Evolutionary conservation across 2,888 invertebrate genomes (phyloP).

Genomic region (Brachyopa scutellaris): DNA sequence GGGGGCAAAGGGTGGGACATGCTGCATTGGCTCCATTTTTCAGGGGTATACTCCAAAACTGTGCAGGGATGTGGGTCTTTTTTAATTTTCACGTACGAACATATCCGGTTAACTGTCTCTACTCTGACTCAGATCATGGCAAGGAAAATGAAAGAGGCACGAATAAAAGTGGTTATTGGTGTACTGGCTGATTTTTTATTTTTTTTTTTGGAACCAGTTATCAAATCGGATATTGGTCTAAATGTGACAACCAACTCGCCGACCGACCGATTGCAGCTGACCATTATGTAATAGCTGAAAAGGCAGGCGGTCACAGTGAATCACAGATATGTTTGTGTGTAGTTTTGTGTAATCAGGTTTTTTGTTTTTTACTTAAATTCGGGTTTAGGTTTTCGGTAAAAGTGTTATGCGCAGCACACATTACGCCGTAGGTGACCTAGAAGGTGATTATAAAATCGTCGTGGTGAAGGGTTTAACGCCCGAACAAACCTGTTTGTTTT

Average conservation of each 20-base stretch:
- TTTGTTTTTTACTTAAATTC: constrained; percentile 6
- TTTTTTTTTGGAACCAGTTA: constrained; percentile 50
- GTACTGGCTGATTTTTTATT: too few relatives aligned
- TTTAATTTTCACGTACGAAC: constrained; percentile 11
- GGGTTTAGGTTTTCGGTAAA: constrained; percentile 31
- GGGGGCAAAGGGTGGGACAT: constrained; percentile 1
- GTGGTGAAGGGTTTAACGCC: constrained; percentile 52
- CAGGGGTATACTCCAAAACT: constrained; percentile 58
- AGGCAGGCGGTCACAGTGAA: constrained; percentile 54
- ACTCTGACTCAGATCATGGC: constrained; percentile 11
- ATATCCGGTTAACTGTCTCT: constrained; percentile 47
- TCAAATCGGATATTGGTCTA: constrained; percentile 61
- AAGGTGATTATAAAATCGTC: constrained; percentile 51
- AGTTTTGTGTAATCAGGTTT: constrained; percentile 48
- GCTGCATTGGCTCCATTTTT: constrained; percentile 21
- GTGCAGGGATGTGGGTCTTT: constrained; percentile 38
- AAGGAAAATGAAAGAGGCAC: neutral
- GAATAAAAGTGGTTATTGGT: constrained; percentile 10
- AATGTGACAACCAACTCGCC: constrained; percentile 20
- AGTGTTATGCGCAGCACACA: constrained; percentile 29
- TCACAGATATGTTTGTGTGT: constrained; percentile 35
- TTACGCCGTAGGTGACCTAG: constrained; percentile 43
- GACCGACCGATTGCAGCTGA: constrained; percentile 58
- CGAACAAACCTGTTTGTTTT: constrained; percentile 29
- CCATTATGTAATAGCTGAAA: constrained; percentile 48